Percentiles rank a stretch among this genome's conserved stretches.
phyloP scores from a whole-genome alignment of 2,888 invertebrate species.

The Gymnocheta viridis region DNA sequence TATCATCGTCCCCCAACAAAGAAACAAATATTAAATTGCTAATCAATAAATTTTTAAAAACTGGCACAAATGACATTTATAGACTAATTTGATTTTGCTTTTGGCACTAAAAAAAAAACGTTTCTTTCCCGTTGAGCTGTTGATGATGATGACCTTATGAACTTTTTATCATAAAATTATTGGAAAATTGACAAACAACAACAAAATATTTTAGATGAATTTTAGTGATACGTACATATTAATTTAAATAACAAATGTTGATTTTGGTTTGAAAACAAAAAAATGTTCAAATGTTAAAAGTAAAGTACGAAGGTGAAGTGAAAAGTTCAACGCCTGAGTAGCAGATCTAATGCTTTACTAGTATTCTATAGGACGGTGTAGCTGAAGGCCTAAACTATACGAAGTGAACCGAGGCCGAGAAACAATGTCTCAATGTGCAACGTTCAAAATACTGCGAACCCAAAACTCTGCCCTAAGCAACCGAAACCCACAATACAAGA shows the following conservation, averaged over 20 bases:
- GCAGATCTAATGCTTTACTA: too few relatives aligned
- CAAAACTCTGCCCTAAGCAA: too few relatives aligned
- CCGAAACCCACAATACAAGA: too few relatives aligned
- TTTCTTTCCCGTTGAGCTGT: neutral
- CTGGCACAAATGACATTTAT: constrained; percentile 29
- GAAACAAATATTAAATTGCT: constrained; percentile 21
- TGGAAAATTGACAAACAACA: neutral
- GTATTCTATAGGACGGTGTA: too few relatives aligned
- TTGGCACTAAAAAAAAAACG: neutral
- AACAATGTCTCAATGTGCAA: too few relatives aligned
- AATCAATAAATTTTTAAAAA: constrained; percentile 4
- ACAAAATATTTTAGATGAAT: neutral
- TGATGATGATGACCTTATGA: constrained; percentile 16
- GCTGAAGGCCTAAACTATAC: too few relatives aligned
- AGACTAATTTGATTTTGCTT: constrained; percentile 10
- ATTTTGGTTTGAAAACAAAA: neutral
- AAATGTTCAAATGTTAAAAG: neutral
- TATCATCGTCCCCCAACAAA: neutral
- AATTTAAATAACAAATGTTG: neutral
- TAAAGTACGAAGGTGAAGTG: neutral
- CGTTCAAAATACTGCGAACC: too few relatives aligned
- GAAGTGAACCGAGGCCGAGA: too few relatives aligned
- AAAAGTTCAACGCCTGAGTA: too few relatives aligned
- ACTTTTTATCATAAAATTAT: constrained; percentile 15
- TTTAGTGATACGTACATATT: neutral